Evolutionary conservation across 2,888 invertebrate species (phyloP), one percentile per base, ranked within the genome.

Genomic region (Tyria jacobaeae): DNA sequence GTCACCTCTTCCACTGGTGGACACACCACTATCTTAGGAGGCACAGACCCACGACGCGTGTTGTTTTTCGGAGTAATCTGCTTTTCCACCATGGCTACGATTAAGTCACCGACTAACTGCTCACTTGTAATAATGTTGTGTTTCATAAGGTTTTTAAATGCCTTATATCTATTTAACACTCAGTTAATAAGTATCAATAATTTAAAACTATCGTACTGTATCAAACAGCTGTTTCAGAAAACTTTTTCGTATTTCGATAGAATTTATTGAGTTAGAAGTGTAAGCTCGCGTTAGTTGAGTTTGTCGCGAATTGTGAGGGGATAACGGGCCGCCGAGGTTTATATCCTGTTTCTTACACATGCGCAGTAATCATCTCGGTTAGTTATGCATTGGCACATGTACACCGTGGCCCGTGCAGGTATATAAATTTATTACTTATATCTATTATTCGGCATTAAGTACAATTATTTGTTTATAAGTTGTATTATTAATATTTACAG

Each of bases 1-100:
- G 95, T 90, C 66, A 95, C 94, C 25, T 94, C 94, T 70, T 94
- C 94, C 72, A 89, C 85, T 5, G 94, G 94, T 47, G 94, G 94
- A 69, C 89, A 94, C 72, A 94, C 92, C 37, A 94, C 89, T 49
- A 94, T 94, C 78, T 89, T 92, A 57, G 94, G 94, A 44, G 92
- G 71, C 56, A 88, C 81, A 15, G 91, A 91, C 63, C 88, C 89
- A 55, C 89, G 86, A 25, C 88, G 85, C 7, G 76, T 27, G 62
- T 74, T 79, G 55, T 72, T 78, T 62, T 91, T 89, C 49, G 82
- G 71, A 21, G 61, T 70, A 39, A 81, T 80, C 73, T 84, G 82
- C 60, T 86, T 85, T 59, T 74, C 79, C 62, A 76, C 80, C 61
- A 78, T 75, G 81, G 87, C 89, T 78, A 87, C 79, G 75, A 87